A percentile compares a stretch with the other conserved stretches of the same genome.
These are phyloP conservation scores for Aphelenchoides fujianensis DNA, from an alignment of 1,140 invertebrate genomes.

Conservation along the genomic window DNA sequence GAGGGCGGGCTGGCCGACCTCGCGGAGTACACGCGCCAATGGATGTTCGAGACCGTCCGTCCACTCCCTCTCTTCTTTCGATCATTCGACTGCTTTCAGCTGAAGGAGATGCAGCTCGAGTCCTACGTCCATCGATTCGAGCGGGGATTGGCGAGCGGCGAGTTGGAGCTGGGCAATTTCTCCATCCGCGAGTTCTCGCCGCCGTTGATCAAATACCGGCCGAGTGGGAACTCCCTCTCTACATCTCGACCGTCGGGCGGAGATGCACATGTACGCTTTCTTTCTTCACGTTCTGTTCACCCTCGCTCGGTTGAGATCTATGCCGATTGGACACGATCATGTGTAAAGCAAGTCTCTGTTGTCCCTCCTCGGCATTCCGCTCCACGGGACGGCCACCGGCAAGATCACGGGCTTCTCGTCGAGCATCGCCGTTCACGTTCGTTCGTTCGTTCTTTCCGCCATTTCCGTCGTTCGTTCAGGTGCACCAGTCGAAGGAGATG, in stretches of 20 bases:
- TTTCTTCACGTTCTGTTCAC: neutral
- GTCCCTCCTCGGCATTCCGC: slow-evolving; percentile 20
- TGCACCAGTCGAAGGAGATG: slow-evolving; percentile 15
- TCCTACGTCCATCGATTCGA: slow-evolving; percentile 27
- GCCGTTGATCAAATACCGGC: slow-evolving; percentile 32
- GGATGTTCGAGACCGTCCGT: slow-evolving; percentile 39
- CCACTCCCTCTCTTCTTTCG: too few relatives aligned
- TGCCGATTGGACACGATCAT: slow-evolving; percentile 6
- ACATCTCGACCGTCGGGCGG: slow-evolving; percentile 36
- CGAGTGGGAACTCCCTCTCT: slow-evolving; percentile 32
- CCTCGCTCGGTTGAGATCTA: neutral
- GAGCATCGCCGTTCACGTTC: slow-evolving; percentile 30
- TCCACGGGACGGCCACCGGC: slow-evolving; percentile 29
- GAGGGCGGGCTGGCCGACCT: slow-evolving; percentile 30
- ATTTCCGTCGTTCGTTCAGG: neutral
- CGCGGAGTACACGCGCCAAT: slow-evolving; percentile 33
- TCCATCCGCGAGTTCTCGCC: slow-evolving; percentile 23
- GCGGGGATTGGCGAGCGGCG: slow-evolving; percentile 27
- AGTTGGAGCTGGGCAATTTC: slow-evolving; percentile 27
- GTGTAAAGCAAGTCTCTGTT: neutral
- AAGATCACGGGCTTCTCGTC: slow-evolving; percentile 30
- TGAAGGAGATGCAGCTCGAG: slow-evolving; percentile 31
- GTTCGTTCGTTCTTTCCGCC: too few relatives aligned
- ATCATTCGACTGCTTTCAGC: too few relatives aligned
- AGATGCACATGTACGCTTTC: slow-evolving; percentile 22